These are phyloP conservation scores for Pseudoips prasinana DNA, from an alignment of 2,888 invertebrate genomes.

Conservation along the genomic window DNA sequence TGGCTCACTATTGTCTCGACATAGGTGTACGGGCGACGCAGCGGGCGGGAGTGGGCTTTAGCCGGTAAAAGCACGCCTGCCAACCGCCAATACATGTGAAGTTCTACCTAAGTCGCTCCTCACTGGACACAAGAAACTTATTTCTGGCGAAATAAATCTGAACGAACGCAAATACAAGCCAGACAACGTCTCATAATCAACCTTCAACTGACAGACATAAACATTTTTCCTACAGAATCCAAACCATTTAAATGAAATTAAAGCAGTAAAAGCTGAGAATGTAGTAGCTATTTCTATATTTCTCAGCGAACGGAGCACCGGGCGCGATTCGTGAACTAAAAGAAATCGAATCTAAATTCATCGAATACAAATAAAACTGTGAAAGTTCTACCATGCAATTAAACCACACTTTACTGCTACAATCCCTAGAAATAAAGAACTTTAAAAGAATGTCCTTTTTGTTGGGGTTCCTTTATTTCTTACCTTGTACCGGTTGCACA, in stretches of 20 bases:
- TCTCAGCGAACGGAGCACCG: conserved; percentile 29
- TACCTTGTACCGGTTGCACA: conserved; percentile 50
- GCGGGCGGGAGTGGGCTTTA: conserved; percentile 20
- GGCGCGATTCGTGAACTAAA: conserved; percentile 35
- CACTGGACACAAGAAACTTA: conserved; percentile 54
- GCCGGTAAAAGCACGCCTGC: conserved; percentile 36
- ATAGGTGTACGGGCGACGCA: conserved; percentile 26
- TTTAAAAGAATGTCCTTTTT: conserved; percentile 71
- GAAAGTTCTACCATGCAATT: conserved; percentile 72
- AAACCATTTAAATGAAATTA: too few relatives aligned
- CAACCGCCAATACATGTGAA: conserved; percentile 22
- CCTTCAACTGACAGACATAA: too few relatives aligned
- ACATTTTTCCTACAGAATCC: neutral
- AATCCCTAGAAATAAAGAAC: conserved; percentile 76
- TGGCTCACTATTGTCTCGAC: conserved; percentile 64
- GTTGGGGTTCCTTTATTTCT: conserved; percentile 61
- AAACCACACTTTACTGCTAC: conserved; percentile 75
- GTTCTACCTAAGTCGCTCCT: conserved; percentile 40
- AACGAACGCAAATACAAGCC: conserved; percentile 37
- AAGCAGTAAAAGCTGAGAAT: conserved; percentile 39
- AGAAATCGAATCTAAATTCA: conserved; percentile 67
- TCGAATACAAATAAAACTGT: conserved; percentile 65
- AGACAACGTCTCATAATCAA: conserved; percentile 37
- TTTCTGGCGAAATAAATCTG: conserved; percentile 58
- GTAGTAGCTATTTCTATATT: conserved; percentile 51